A percentile compares a stretch with the other conserved stretches of the same genome.
Evolutionary conservation across 2,797 vertebrate genomes (phyloP).

Genomic region (Chelonia mydas): DNA sequence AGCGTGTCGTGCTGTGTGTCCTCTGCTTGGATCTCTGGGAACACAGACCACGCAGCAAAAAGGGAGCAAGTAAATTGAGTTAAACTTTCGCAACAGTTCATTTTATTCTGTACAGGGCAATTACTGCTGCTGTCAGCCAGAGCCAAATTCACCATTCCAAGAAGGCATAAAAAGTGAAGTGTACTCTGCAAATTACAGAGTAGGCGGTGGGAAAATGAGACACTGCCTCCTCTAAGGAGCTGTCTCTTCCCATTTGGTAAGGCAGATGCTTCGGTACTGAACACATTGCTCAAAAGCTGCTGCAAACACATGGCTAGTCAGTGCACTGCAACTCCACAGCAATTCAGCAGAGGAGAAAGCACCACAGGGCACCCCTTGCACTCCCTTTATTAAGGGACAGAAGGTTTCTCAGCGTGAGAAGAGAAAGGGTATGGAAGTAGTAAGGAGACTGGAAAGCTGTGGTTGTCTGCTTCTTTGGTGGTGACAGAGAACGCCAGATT

Average conservation of each 20-base stretch:
- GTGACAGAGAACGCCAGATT: too few relatives aligned
- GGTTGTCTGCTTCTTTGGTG: too few relatives aligned
- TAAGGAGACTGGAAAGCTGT: background rate
- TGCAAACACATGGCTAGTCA: background rate
- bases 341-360: too few relatives aligned
- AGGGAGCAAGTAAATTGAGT: background rate
- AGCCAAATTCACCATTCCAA: background rate
- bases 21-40: background rate
- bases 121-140: background rate
- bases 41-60: rapidly evolving
- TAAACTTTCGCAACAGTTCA: background rate
- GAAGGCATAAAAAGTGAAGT: background rate
- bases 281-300: background rate
- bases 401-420: background rate
- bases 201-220: background rate
- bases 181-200: background rate
- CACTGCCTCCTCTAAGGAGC: rapidly evolving
- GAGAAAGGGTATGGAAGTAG: background rate
- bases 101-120: background rate
- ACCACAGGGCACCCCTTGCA: background rate
- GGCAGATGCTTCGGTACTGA: background rate
- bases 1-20: background rate
- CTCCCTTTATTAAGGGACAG: background rate
- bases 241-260: background rate
- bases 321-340: background rate